Base-by-base conservation (phyloP, 2,888 invertebrate species). In the Megalurothrips usitatus region DNA sequence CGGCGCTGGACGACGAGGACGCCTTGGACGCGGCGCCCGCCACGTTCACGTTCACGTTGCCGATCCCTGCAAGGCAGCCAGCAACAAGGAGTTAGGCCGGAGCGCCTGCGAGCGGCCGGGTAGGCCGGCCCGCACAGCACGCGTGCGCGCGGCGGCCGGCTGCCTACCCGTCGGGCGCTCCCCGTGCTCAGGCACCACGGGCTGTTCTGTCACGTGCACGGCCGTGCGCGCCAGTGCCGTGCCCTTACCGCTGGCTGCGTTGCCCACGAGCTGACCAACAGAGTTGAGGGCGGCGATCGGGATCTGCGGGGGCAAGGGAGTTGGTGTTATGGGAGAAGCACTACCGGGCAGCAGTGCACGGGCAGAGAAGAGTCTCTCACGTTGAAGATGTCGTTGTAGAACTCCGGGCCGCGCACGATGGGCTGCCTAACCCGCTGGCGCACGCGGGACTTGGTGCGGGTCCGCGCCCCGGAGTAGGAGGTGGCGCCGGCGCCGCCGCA, bases 361-460 rank as follows among this genome's bases (percentile, higher is more conserved):
- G n/a, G n/a, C n/a, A n/a, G n/a, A 19, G 19, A 6, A 19, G 19
- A 52, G 52, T 12, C 23, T 9, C 68, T 75, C 68, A 75, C 68
- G 68, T 75, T 75, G 68, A 75, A 75, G 68, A 75, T 75, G 68
- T 75, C 68, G 68, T 75, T 75, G 68, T 26, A 75, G 68, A 75
- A 75, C 68, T 75, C 68, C 68, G 68, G 68, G 8, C 26, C 26
- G 68, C 68, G 68, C 23, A 75, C 68, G 68, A 26, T 26, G 68
- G 68, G 68, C 26, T 75, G 68, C 23, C 68, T 23, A 23, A 26
- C 23, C 4, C 68, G 23, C 68, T 68, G 68, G 26, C 68, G 68
- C 23, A 75, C 12, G 68, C 68, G 68, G 11, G 68, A 9, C 68
- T 26, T 26, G 68, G 68, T 26, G 68, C 68, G 68, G 8, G 68